Evolutionary conservation across 2,797 vertebrate species (phyloP).

Genomic region (Sebastes vulpes): DNA sequence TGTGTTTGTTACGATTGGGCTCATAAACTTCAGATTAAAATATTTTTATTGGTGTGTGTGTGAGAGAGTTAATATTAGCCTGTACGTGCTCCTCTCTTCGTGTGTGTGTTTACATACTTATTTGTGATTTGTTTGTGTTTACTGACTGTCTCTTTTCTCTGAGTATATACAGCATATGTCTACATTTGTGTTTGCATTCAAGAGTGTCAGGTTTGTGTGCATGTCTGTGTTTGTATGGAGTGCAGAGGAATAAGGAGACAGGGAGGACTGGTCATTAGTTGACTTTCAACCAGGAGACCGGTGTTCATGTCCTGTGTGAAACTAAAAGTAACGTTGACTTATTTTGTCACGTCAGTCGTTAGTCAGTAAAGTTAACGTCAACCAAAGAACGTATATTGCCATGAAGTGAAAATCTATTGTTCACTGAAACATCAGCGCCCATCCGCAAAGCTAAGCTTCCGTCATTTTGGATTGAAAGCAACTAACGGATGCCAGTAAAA

Average conservation of each 20-base stretch:
- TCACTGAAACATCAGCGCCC: too few species aligned
- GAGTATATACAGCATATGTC: neutral
- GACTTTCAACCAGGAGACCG: neutral
- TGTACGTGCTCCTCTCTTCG: neutral
- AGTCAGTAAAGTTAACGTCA: too few species aligned
- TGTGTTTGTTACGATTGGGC: neutral
- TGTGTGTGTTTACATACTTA: neutral
- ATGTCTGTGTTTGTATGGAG: neutral
- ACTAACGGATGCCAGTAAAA: too few species aligned
- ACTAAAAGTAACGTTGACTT: neutral
- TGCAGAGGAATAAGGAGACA: neutral
- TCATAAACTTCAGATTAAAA: slow-evolving; percentile 11
- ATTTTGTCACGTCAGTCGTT: too few species aligned
- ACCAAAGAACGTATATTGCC: too few species aligned
- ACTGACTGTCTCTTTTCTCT: neutral
- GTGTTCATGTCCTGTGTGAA: fast-evolving
- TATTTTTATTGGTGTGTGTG: slow-evolving; percentile 3
- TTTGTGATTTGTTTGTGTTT: slow-evolving; percentile 11
- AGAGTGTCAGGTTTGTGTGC: neutral
- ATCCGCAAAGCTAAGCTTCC: too few species aligned
- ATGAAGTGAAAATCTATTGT: too few species aligned
- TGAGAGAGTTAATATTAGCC: neutral
- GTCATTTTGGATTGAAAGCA: too few species aligned
- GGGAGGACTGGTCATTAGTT: neutral
- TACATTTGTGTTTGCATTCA: slow-evolving; percentile 4